Evolutionary conservation across 2,113 vertebrate genomes (phyloP).

Genomic region (Podilymbus podiceps): DNA sequence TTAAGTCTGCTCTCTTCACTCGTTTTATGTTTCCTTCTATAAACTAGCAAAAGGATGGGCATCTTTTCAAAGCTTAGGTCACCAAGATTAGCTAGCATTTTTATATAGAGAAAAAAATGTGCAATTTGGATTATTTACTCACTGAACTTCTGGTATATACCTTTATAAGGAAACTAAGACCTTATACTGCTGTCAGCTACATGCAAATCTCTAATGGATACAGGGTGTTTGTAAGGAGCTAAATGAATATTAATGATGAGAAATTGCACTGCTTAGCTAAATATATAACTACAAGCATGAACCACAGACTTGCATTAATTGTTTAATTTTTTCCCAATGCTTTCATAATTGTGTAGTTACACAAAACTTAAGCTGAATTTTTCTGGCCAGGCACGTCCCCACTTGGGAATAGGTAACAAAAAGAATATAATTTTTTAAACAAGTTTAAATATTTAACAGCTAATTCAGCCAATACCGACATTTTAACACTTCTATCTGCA

Average conservation of each 20-base stretch:
- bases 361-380: not conserved
- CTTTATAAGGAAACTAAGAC: not conserved
- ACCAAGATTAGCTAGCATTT: not conserved
- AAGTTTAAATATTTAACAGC: not conserved
- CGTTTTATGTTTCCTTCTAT: not conserved
- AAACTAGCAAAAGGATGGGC: not conserved
- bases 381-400: not conserved
- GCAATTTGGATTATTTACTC: not conserved
- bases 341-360: not conserved
- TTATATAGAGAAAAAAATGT: not conserved
- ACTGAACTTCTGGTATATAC: not conserved
- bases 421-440: not conserved
- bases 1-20: not conserved
- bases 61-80: not conserved
- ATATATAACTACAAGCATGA: not conserved
- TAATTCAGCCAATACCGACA: not conserved
- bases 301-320: not conserved
- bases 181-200: not conserved
- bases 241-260: conserved; percentile 8
- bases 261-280: conserved; percentile 2
- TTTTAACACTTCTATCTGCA: not conserved
- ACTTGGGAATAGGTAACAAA: not conserved
- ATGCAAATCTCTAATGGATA: not conserved
- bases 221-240: not conserved
- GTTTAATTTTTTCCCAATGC: not conserved